phyloP scores from a whole-genome alignment of 2,797 vertebrate genomes.

The Corythornis leucogaster region DNA sequence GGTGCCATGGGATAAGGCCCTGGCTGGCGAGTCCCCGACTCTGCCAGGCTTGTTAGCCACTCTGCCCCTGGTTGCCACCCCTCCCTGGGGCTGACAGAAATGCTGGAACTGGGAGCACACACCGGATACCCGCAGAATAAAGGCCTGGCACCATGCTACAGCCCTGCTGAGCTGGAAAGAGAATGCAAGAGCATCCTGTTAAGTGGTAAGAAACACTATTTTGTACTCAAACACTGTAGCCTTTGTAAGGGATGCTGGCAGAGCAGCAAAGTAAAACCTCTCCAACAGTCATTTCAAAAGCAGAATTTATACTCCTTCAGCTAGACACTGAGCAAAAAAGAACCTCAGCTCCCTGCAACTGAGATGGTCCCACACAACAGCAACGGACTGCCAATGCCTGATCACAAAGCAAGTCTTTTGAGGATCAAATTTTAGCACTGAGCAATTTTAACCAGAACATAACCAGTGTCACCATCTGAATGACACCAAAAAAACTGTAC shows the following conservation, averaged over 20 bases:
- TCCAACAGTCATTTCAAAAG: slow-evolving; percentile 41
- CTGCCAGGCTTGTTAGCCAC: background rate
- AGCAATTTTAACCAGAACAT: background rate
- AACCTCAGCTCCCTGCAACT: background rate
- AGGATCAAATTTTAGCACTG: background rate
- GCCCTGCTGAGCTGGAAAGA: slow-evolving; percentile 25
- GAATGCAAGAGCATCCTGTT: slow-evolving; percentile 64
- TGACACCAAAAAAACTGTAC: background rate
- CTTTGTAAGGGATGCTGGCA: slow-evolving; percentile 61
- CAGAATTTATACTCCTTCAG: slow-evolving; percentile 60
- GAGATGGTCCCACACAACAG: background rate
- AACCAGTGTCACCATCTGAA: background rate
- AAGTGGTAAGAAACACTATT: slow-evolving; percentile 62
- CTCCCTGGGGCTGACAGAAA: background rate
- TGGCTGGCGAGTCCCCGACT: accelerated
- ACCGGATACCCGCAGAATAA: slow-evolving; percentile 48
- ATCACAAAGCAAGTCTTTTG: background rate
- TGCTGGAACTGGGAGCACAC: slow-evolving; percentile 14
- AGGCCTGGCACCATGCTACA: slow-evolving; percentile 2
- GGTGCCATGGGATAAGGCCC: accelerated
- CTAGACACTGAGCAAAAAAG: slow-evolving; percentile 29
- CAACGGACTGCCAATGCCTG: slow-evolving; percentile 19
- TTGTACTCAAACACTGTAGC: slow-evolving; percentile 50
- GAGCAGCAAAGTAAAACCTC: slow-evolving; percentile 49
- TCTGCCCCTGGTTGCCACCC: background rate